Base-by-base conservation (phyloP, 2,113 vertebrate species). In the Raja brachyura region DNA sequence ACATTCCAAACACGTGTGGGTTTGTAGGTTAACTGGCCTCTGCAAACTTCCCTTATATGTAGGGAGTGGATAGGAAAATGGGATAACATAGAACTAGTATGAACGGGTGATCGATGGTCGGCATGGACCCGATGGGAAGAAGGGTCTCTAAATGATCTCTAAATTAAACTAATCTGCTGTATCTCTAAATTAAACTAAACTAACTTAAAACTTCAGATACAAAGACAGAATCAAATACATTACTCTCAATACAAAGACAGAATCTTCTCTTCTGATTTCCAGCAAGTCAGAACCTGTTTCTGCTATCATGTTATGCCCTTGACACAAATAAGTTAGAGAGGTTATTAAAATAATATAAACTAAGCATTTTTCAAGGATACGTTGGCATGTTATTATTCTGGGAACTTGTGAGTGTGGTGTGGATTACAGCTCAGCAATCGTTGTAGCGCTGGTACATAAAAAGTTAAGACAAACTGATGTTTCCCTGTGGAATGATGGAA, bases 291-390 rank as follows among this genome's bases (percentile, higher is more conserved):
- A 83, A 59, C 79, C 79, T 83, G 79, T 83, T 48, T 78, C 77
- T 81, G n/a, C 83, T 88, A 25, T 7, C 18, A 88, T 33, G 14
- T 63, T 31, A 11, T 88, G 28, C 14, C 10, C n/a, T 8, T 66
- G 63, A 61, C 59, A 66, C 18, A n/a, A 66, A 68, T 90, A 66
- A 28, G 18, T 16, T 9, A 14, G 28, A n/a, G 61, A 68, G 61
- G n/a, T 90, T 90, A 68, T 88, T 63, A 66, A 59, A 88, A 90
- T 66, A 61, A 39, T 90, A n/a, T 90, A 68, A 90, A 90, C n/a
- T 90, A 10, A 66, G 63, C 0, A 31, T 63, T n/a, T 31, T 16
- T 20, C n/a, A 54, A 86, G 25, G 59, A 63, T 28, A 90, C 20
- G 14, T 2, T n/a, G 66, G 14, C n/a, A 28, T 90, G n/a, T 66